A percentile compares a stretch with the other conserved stretches of the same genome.
Conservation (phyloP, 2,797 vertebrate genomes). For the Periparus ater region DNA sequence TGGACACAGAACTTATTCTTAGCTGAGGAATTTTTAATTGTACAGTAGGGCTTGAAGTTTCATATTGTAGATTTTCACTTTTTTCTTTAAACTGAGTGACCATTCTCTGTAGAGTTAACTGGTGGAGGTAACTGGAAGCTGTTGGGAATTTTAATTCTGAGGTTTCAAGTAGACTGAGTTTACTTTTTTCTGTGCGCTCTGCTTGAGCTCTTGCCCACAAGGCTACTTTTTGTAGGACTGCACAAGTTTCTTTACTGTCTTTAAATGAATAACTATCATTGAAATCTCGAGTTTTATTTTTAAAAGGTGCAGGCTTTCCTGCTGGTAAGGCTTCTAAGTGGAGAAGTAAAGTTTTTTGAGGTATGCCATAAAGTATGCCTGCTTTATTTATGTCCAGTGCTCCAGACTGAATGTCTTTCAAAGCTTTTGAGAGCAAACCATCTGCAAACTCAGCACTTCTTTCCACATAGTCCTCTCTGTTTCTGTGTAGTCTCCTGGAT, state of each 20-base stretch:
- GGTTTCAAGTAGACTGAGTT: conserved; percentile 87
- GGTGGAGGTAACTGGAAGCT: conserved; percentile 91
- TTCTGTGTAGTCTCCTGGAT: conserved; percentile 98
- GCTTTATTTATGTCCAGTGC: conserved; percentile 97
- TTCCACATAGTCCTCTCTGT: conserved; percentile 94
- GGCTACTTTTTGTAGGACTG: conserved; percentile 94
- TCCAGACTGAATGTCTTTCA: conserved; percentile 99
- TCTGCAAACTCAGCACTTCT: conserved; percentile 99
- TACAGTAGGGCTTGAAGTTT: conserved; percentile 81
- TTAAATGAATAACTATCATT: conserved; percentile 85
- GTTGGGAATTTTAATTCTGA: conserved; percentile 89
- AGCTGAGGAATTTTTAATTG: conserved; percentile 99
- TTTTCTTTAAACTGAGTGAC: conserved; percentile 88
- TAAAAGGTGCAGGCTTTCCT: conserved; percentile 84
- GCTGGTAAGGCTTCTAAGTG: conserved; percentile 91
- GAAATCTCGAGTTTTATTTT: conserved; percentile 84
- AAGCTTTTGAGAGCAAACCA: conserved; percentile 99
- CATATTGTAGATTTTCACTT: conserved; percentile 82
- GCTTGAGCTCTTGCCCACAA: conserved; percentile 90
- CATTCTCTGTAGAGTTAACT: conserved; percentile 90
- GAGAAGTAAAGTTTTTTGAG: conserved; percentile 93
- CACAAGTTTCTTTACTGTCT: conserved; percentile 89
- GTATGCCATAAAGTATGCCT: conserved; percentile 99
- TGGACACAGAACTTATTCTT: conserved; percentile 87
- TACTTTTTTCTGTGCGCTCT: conserved; percentile 90